Conservation (phyloP, 2,888 invertebrate genomes). For the Eulithis testata region DNA sequence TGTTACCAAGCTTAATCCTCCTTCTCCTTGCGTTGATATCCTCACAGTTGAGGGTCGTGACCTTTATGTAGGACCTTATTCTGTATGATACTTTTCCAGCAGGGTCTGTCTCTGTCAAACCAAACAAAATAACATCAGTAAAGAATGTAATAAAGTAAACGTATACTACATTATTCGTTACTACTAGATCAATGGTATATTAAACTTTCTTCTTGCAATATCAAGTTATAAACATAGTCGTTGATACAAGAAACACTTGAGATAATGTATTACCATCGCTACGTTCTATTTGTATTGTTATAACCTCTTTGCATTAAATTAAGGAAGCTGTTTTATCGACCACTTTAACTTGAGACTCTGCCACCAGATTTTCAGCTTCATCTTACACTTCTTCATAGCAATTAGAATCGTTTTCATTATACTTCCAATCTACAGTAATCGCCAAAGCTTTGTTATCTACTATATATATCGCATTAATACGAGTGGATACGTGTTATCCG, state of each 20-base stretch:
- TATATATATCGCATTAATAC: too few species aligned
- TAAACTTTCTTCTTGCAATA: constrained; percentile 10
- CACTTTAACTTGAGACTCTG: constrained; percentile 20
- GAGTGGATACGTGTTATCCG: too few species aligned
- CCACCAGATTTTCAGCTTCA: constrained; percentile 12
- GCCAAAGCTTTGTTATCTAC: too few species aligned
- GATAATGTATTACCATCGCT: constrained; percentile 22
- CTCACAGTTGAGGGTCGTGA: too few species aligned
- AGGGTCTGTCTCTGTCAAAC: neutral
- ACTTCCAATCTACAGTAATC: too few species aligned
- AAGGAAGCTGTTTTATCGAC: constrained; percentile 28
- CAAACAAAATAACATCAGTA: neutral
- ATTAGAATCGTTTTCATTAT: too few species aligned
- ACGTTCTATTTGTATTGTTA: constrained; percentile 25
- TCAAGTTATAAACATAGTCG: constrained; percentile 8
- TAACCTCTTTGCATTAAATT: constrained; percentile 31
- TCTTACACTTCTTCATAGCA: neutral
- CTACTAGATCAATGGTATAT: neutral
- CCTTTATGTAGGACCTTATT: too few species aligned
- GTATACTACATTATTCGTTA: too few species aligned
- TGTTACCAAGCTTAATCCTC: neutral
- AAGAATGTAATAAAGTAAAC: neutral
- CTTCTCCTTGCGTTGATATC: too few species aligned
- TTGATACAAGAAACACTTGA: constrained; percentile 26
- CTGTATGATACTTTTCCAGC: too few species aligned